Percentiles rank a stretch among this genome's conserved stretches.
These are phyloP conservation scores for Babylonia areolata DNA, from an alignment of 1,140 invertebrate species.

Conservation along the genomic window DNA sequence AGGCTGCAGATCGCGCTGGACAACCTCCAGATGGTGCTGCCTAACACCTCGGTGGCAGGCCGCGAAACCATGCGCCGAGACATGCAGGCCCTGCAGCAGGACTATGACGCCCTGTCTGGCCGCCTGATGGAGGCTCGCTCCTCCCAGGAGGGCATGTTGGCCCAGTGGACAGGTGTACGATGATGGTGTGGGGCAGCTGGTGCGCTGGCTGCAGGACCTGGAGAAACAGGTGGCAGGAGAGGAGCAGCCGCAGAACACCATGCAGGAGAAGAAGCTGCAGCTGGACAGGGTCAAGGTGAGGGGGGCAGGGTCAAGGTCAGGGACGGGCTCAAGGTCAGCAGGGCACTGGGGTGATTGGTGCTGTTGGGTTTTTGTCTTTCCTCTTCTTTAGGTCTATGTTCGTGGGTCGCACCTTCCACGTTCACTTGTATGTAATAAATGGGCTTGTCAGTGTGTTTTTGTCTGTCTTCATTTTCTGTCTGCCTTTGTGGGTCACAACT, in stretches of 20 bases:
- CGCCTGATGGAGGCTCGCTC: constrained; percentile 94
- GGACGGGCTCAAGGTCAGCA: too few relatives aligned
- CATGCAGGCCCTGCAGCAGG: constrained; percentile 89
- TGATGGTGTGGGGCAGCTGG: constrained; percentile 85
- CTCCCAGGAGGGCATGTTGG: constrained; percentile 86
- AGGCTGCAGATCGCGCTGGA: constrained; percentile 92
- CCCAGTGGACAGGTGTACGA: constrained; percentile 74
- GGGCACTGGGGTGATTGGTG: too few relatives aligned
- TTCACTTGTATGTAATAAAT: too few relatives aligned
- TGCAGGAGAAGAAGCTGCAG: constrained; percentile 95
- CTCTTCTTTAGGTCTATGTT: too few relatives aligned
- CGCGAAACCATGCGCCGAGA: constrained; percentile 90
- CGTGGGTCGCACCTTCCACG: too few relatives aligned
- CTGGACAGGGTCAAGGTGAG: constrained; percentile 89
- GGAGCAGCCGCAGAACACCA: constrained; percentile 90
- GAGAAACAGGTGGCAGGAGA: constrained; percentile 93
- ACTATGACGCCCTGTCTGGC: constrained; percentile 90
- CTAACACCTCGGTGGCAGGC: constrained; percentile 91
- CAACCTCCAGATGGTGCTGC: constrained; percentile 91
- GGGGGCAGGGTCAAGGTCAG: neutral
- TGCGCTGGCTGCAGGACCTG: constrained; percentile 93
- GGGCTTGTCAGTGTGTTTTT: too few relatives aligned
- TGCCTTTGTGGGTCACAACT: too few relatives aligned
- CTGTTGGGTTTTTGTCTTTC: too few relatives aligned
- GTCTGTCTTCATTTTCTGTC: too few relatives aligned